Conservation (phyloP, 1,140 invertebrate genomes). For the Meteorus sp. region DNA sequence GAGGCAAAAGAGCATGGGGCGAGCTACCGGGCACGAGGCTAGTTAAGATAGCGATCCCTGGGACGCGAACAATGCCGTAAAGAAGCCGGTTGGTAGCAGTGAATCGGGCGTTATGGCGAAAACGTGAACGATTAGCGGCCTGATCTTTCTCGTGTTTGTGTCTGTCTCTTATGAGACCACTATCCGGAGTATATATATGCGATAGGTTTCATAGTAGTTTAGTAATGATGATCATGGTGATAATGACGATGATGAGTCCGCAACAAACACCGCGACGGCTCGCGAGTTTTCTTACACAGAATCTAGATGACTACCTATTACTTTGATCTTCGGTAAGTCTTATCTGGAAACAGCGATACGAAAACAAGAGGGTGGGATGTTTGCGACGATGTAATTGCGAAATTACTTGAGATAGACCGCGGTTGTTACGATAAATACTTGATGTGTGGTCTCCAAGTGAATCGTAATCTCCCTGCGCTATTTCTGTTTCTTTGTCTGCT, state of each 20-base stretch:
- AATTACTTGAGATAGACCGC: conserved; percentile 36
- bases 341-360: conserved; percentile 17
- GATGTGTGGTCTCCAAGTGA: conserved; percentile 47
- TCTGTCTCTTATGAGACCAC: neutral
- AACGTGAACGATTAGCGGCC: conserved; percentile 58
- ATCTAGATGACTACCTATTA: too few relatives aligned
- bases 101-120: conserved; percentile 55
- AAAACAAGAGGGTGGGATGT: conserved; percentile 7
- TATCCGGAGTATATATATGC: too few relatives aligned
- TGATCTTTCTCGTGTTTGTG: conserved; percentile 46
- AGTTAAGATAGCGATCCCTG: conserved; percentile 54
- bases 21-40: conserved; percentile 38
- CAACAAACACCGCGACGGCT: too few relatives aligned
- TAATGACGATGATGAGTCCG: neutral
- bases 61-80: conserved; percentile 52
- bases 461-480: too few relatives aligned
- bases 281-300: too few relatives aligned
- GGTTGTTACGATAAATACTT: conserved; percentile 37
- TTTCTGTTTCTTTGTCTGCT: too few relatives aligned
- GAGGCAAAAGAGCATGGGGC: neutral
- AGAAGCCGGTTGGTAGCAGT: conserved; percentile 42
- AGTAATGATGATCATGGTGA: neutral
- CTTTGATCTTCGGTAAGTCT: conserved; percentile 24
- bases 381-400: conserved; percentile 37
- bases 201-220: too few relatives aligned